Base-by-base conservation (phyloP, 2,888 invertebrate genomes). In the Phasia obesa region DNA sequence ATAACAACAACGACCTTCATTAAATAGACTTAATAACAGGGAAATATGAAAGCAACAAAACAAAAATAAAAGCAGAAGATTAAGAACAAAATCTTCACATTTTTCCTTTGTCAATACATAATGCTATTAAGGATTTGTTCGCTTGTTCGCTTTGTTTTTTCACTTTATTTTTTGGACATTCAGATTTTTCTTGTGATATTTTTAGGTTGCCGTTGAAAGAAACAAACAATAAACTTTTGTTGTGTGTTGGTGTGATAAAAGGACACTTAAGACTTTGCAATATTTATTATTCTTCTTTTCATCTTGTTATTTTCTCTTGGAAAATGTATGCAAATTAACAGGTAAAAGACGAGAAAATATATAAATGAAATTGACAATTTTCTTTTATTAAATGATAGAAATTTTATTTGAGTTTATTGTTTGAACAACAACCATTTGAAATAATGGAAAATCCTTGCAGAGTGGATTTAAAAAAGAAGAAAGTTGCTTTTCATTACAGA, bases 281-380 rank as follows among this genome's bases (percentile, higher is more conserved):
- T 42, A 21, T 53, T 62, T 27, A 62, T 53, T 65, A 23, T 21
- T 0, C 3, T 42, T 42, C 1, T 42, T 42, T 4, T 42, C 15
- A 2, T 1, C 2, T 17, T 55, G 4, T 27, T 25, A 4, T 55
- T 27, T 25, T 23, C 21, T n/a, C 3, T 65, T 9, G 25, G 65
- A 70, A 75, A 64, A 69, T 57, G 9, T 76, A 71, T 81, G 76
- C 65, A 81, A 76, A 81, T 81, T 75, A 47, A 47, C 17, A 47
- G 44, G 44, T 47, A 47, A 47, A 47, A 47, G 44, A 17, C 44
- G 17, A 17, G 2, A 17, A 23, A 51, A 23, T 51, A 21, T 23
- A 51, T 51, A 15, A 51, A 23, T 23, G 15, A 4, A 51, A 51
- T 51, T 51, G 51, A 11, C 23, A 23, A 47, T 47, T 47, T 47